Evolutionary conservation across 2,888 invertebrate species (phyloP), one percentile per base, ranked within the genome.

Genomic region (Choreutis nemorana): DNA sequence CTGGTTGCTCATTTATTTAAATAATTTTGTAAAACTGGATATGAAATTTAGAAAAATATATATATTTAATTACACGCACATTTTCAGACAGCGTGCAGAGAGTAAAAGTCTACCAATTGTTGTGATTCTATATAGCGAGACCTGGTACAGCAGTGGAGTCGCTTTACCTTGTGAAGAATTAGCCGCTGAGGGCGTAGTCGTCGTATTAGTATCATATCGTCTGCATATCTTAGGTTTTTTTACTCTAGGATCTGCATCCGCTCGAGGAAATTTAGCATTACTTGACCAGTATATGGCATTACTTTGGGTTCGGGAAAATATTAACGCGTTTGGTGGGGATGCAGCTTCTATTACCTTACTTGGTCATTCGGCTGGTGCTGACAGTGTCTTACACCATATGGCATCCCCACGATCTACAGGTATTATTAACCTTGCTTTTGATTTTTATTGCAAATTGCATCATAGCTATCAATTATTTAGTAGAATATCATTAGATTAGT

Each of bases 201-300:
- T 89, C 2, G 85, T 90, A 1, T 85, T 86, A 2, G 81, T 87
- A 13, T 84, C 84, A 41, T 90, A 87, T 57, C 81, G 90, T 15
- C 79, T 85, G 16, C 87, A 89, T 48, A 75, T 89, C 14, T 84
- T 90, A 40, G 87, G 86, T 3, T 88, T 87, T 66, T 83, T 88
- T 36, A 82, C 81, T 15, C 55, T 85, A 36, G 80, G 77, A 16
- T 68, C 72, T 4, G 42, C 61, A 23, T 71, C 78, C 39, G 83
- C 85, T 2, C 83, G 90, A 1, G 94, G 95, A 0, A 96, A 96
- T 62, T 84, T 91, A 34, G 94, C 94, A 1, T 64, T 96, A 28
- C 84, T 90, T 43, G 95, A 96, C 62, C 93, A 95, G 53, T 86
- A 89, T 46, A 67, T 92, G 58, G 92, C 90, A 1, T 65, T 96